phyloP scores from a whole-genome alignment of 2,888 invertebrate genomes.

The Drosophila multiciliata region DNA sequence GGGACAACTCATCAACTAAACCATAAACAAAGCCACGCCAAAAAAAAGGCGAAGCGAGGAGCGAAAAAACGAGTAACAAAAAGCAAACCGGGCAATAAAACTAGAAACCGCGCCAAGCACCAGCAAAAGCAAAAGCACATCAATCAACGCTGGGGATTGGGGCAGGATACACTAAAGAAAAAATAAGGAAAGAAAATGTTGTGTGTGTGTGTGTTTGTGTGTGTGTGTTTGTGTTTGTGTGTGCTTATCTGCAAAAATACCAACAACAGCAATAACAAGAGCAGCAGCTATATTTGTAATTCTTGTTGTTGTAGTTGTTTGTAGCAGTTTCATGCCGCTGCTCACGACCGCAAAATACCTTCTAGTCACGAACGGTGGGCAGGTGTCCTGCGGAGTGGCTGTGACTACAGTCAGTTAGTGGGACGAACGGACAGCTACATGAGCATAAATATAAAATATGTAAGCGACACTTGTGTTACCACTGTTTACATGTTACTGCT shows the following conservation, averaged over 20 bases:
- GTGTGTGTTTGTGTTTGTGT: conserved; percentile 27
- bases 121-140: conserved; percentile 71
- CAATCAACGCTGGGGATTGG: conserved; percentile 65
- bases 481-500: conserved; percentile 4
- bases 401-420: conserved; percentile 58
- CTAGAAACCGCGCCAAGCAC: conserved; percentile 71
- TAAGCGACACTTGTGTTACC: conserved; percentile 52
- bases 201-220: conserved; percentile 6
- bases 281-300: conserved; percentile 19
- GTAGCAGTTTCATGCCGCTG: conserved; percentile 65
- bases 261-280: conserved; percentile 1
- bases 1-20: conserved; percentile 43
- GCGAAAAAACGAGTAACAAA: conserved; percentile 54
- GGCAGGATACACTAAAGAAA: conserved; percentile 44
- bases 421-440: conserved; percentile 58
- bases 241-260: conserved; percentile 23
- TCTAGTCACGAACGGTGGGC: conserved; percentile 59
- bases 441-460: conserved; percentile 80
- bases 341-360: conserved; percentile 73
- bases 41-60: conserved; percentile 17
- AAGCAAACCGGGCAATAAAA: conserved; percentile 69
- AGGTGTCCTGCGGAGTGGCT: conserved; percentile 4
- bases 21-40: conserved; percentile 57
- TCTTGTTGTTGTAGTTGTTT: conserved; percentile 46
- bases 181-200: conserved; percentile 65